Base-by-base conservation (phyloP, 1,140 invertebrate species). In the Heliconius hewitsoni region DNA sequence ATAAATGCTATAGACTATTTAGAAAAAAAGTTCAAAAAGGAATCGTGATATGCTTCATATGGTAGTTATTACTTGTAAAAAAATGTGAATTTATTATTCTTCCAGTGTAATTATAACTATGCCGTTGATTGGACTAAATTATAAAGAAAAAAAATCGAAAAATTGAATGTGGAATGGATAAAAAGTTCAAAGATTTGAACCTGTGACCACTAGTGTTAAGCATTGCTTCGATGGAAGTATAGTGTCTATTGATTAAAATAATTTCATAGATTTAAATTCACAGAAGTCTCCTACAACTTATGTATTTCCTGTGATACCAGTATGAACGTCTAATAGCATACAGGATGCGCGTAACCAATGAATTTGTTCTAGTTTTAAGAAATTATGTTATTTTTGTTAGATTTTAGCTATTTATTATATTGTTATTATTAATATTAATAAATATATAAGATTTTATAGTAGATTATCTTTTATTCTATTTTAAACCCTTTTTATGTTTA, bases 1-100 rank as follows among this genome's bases (percentile, higher is more conserved):
- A 8, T 66, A 9, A 66, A 66, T 66, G 30, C 60, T 66, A 66
- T 66, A 66, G 60, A 30, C 30, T 66, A 66, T 66, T 30, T 66
- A 16, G 60, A 66, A 3, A 66, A 66, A 23, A 66, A 66, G n/a
- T 66, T 66, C 27, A 66, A 16, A 16, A 66, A 18, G 27, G 60
- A 66, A 66, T 13, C 60, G 11, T 66, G 60, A 66, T 6, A 57
- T n/a, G 3, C 3, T 0, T 8, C 50, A 52, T 52, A 5, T 16
- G 39, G 39, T 11, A 42, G 9, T 13, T 2, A 30, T 30, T 30
- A 42, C 11, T 3, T 42, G 39, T 42, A 42, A 42, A 42, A 42
- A 46, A 46, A 3, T 13, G 34, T 6, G 11, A 46, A 2, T 46
- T 46, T 46, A 46, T 19, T 52, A 2, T 52, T 52, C 16, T 19